Percentiles rank a stretch among this genome's conserved stretches.
Conservation (phyloP, 1,140 invertebrate species). For the Propsilocerus akamusi region DNA sequence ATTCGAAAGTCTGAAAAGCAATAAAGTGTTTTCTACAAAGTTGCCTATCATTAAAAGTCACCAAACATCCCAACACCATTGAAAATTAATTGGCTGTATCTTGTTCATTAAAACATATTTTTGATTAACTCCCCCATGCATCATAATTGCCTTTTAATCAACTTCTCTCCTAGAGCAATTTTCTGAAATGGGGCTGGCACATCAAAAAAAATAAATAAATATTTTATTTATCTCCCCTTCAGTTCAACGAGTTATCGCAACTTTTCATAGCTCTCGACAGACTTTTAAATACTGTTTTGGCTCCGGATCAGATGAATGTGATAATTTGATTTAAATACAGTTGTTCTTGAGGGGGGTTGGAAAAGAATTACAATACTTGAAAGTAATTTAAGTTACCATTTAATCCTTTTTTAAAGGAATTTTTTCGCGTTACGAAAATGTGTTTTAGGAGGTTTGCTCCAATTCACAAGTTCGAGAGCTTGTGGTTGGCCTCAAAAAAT, state of each 20-base stretch:
- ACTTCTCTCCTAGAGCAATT: background rate
- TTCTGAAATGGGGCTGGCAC: background rate
- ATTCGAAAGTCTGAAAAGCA: no score
- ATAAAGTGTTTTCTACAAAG: no score
- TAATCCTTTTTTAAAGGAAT: background rate
- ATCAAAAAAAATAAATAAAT: background rate
- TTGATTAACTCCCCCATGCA: background rate
- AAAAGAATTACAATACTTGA: background rate
- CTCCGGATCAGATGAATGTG: background rate
- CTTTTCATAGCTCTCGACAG: background rate
- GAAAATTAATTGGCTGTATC: no score
- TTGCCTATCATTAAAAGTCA: no score
- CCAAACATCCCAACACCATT: no score
- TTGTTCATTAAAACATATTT: no score
- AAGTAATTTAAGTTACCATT: background rate
- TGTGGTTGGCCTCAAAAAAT: no score
- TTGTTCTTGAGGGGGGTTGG: background rate
- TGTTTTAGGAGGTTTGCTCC: no score
- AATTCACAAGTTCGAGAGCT: no score
- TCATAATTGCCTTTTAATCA: slow-evolving; percentile 3
- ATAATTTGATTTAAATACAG: background rate
- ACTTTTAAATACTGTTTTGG: background rate
- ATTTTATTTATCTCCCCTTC: background rate
- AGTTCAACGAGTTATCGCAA: background rate
- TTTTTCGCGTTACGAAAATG: background rate